Conservation (phyloP, 2,888 invertebrate genomes). For the Tineola bisselliella region DNA sequence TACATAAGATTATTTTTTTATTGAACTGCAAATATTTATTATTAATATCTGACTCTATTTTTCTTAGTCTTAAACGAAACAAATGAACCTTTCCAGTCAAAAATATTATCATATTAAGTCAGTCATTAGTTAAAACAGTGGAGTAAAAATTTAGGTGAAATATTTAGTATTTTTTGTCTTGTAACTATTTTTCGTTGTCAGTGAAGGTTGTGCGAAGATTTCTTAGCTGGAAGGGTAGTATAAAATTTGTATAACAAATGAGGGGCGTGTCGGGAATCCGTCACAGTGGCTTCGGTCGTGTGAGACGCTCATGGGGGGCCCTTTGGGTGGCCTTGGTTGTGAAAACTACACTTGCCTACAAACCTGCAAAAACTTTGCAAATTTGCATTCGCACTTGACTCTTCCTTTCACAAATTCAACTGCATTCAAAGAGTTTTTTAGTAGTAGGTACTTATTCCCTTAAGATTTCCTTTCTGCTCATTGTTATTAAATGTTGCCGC, state of each 20-base stretch:
- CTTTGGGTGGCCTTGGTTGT: constrained; percentile 49
- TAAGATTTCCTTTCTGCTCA: too few relatives aligned
- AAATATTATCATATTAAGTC: background rate
- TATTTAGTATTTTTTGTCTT: background rate
- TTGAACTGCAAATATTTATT: too few relatives aligned
- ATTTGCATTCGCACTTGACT: constrained; percentile 2
- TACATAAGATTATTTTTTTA: too few relatives aligned
- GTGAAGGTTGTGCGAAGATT: background rate
- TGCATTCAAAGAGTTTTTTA: background rate
- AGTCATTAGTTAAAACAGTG: background rate
- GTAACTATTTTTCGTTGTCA: constrained; percentile 11
- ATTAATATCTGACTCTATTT: too few relatives aligned
- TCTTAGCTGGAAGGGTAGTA: constrained; percentile 60
- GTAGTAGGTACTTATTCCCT: background rate
- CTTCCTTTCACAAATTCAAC: background rate
- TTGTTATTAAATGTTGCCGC: too few relatives aligned
- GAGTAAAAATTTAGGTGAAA: background rate
- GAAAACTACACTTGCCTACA: constrained; percentile 1
- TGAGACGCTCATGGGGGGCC: constrained; percentile 47
- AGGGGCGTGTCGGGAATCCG: constrained; percentile 62
- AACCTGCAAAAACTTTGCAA: background rate
- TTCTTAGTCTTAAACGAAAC: background rate
- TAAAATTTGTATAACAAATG: constrained; percentile 69
- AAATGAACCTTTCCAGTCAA: background rate
- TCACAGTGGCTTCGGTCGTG: constrained; percentile 49